Evolutionary conservation across 2,888 invertebrate species (phyloP), one percentile per base, ranked within the genome.

Genomic region (Nemurella pictetii): DNA sequence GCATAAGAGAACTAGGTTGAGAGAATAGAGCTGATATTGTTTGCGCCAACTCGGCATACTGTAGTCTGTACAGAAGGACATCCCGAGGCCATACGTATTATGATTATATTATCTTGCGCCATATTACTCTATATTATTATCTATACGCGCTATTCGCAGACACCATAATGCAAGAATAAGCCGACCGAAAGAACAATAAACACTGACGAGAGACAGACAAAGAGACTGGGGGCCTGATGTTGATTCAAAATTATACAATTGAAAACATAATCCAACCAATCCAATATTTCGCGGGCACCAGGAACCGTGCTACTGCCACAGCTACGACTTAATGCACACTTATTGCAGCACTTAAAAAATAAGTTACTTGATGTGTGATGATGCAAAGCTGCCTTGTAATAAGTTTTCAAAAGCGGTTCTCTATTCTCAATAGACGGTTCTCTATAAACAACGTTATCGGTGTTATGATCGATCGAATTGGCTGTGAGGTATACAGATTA

Each of bases 111-210:
- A 55, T 55, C 55, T 55, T 55, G 3, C 15, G 55, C 55, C 55
- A 55, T 55, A 55, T 55, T 55, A 55, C 55, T 55, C 12, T 20
- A 7, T 20, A 55, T 55, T 75, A 26, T 28, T 26, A 27, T 28
- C 75, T 27, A 36, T 36, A 27, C 75, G 75, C 75, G 28, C n/a
- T 26, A 28, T 9, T 27, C 75, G 9, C 28, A 75, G 28, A 75
- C 75, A 27, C 26, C 28, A 75, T 75, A 35, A 35, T 30, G 20
- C 82, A 82, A 55, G 55, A 82, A 72, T 82, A 55, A 82, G 36
- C 72, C 82, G 27, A 20, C 82, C 82, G 82, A 72, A 82, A 82
- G 82, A 82, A 82, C 82, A 82, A 82, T 82, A 82, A 82, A 82
- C 82, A 82, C 27, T 72, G 82, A 55, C 26, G 82, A 28, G 28